Evolutionary conservation across 2,888 invertebrate species (phyloP), one percentile per base, ranked within the genome.

Genomic region (Megamerina dolium): DNA sequence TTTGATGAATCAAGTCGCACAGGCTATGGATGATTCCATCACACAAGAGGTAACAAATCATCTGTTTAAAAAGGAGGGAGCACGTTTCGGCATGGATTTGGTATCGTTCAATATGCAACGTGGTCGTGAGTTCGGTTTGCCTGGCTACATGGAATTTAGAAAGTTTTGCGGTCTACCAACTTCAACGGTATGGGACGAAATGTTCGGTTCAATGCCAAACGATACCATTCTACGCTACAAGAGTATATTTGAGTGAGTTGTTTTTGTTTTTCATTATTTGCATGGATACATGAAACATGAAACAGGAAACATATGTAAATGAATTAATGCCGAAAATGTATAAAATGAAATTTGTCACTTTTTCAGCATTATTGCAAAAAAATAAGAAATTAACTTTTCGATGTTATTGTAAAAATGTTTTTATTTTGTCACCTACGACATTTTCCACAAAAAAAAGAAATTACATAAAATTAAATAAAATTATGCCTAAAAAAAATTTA

Each of bases 1-100:
- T 27, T 73, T 92, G 51, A 86, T 90, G 83, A 92, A 92, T 70
- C 92, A 93, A 75, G 90, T 91, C 17, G 90, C 92, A 2, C 91
- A 92, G 70, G 90, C 91, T 62, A 91, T 92, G 88, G 93, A 93
- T 66, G 91, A 92, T 67, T 91, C 90, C 1, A 89, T 93, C 53
- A 92, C 92, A 0, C 82, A 82, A 59, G 81, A 91, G 78, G 90
- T 92, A 2, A 92, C 92, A 27, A 92, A 92, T 73, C 90, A 91
- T 71, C 74, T 92, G 43, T 92, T 93, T 74, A 91, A 91, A 72
- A 87, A 87, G 69, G 81, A 81, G 29, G 70, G 70, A 47, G 64
- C 70, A 23, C 74, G 84, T 43, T 87, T 85, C 61, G 92, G 92
- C 53, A 82, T 92, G 81, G 92, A 93, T 70, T 74, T 93, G 60